These are phyloP conservation scores for Ethmia dodecea DNA, from an alignment of 2,888 invertebrate genomes.

Conservation along the genomic window DNA sequence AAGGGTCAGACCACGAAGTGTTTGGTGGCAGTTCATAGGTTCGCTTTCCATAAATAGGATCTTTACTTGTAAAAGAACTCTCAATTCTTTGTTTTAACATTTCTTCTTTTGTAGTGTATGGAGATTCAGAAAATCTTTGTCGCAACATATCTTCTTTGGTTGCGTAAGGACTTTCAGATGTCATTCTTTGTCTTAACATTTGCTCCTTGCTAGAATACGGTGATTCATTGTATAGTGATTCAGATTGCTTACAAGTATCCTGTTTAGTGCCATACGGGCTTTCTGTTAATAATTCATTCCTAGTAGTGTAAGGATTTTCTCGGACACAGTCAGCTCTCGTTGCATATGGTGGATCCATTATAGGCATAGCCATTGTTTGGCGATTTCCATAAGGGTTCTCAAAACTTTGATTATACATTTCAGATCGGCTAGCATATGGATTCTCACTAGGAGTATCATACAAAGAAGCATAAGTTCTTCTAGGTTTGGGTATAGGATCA, in stretches of 20 bases:
- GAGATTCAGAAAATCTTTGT: constrained; percentile 70
- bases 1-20: constrained; percentile 62
- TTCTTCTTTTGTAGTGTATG: constrained; percentile 70
- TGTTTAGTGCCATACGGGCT: constrained; percentile 45
- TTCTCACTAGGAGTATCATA: constrained; percentile 68
- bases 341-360: constrained; percentile 55
- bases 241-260: constrained; percentile 47
- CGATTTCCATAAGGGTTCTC: constrained; percentile 65
- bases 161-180: constrained; percentile 60
- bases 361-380: constrained; percentile 57
- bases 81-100: constrained; percentile 67
- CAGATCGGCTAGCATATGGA: constrained; percentile 59
- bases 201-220: constrained; percentile 71
- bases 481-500: constrained; percentile 72
- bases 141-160: constrained; percentile 74
- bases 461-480: constrained; percentile 66
- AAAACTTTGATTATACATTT: constrained; percentile 61
- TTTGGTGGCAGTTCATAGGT: constrained; percentile 66
- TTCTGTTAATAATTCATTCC: constrained; percentile 25
- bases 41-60: constrained; percentile 60
- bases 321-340: constrained; percentile 39
- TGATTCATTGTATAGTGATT: constrained; percentile 56
- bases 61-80: constrained; percentile 40
- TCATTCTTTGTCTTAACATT: constrained; percentile 54
- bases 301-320: constrained; percentile 32